Conservation (phyloP, 2,888 invertebrate genomes). For the Rhaphigaster nebulosa region DNA sequence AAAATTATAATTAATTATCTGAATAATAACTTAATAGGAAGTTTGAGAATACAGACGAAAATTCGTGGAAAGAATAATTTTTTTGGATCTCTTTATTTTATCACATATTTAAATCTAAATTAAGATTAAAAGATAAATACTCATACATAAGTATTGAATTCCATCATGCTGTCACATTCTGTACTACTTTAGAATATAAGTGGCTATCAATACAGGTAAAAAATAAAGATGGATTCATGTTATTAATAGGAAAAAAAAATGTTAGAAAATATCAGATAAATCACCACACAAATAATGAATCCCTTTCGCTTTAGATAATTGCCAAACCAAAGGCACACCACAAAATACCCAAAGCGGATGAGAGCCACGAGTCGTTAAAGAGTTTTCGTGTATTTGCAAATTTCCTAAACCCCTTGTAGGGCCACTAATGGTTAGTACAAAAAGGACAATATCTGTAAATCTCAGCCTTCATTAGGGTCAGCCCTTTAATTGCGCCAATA, state of each 20-base stretch:
- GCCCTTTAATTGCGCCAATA: conserved; percentile 53
- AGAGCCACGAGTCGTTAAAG: background rate
- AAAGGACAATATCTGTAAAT: conserved; percentile 47
- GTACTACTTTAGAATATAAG: no score
- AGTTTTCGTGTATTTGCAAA: conserved; percentile 13
- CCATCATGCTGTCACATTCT: no score
- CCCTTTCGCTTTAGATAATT: background rate
- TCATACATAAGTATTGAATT: no score
- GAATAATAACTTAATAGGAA: no score
- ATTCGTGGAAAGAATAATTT: no score
- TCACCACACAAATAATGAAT: background rate
- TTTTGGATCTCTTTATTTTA: no score
- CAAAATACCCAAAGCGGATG: conserved; percentile 28
- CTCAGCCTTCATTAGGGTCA: conserved; percentile 42
- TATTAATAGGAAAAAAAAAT: background rate
- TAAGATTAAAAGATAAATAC: no score
- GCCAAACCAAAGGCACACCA: background rate
- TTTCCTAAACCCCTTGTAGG: conserved; percentile 1
- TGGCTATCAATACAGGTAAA: no score
- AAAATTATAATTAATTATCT: no score
- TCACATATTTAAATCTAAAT: no score
- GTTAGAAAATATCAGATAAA: background rate
- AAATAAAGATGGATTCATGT: background rate
- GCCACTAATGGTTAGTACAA: conserved; percentile 25
- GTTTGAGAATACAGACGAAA: no score